These are phyloP conservation scores for Lordiphosa fenestrarum DNA, from an alignment of 2,888 invertebrate species.

Conservation along the genomic window DNA sequence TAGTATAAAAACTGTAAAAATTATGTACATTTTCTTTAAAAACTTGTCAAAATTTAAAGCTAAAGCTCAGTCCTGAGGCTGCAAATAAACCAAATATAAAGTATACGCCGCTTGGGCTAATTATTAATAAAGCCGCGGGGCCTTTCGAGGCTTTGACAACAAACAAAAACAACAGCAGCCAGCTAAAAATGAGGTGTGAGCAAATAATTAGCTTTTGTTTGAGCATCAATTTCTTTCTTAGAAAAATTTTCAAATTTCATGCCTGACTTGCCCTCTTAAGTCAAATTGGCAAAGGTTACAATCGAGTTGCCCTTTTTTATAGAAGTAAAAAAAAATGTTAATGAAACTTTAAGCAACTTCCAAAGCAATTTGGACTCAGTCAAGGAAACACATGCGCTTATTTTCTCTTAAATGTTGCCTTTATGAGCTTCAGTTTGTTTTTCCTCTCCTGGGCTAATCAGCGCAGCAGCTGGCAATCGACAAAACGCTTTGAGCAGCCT, in stretches of 20 bases:
- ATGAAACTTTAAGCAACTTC: slow-evolving; percentile 7
- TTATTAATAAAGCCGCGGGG: slow-evolving; percentile 6
- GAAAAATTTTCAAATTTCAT: slow-evolving; percentile 4
- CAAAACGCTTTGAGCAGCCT: slow-evolving; percentile 43
- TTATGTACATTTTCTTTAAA: too few relatives aligned
- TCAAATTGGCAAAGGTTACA: slow-evolving; percentile 8
- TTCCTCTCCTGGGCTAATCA: slow-evolving; percentile 24
- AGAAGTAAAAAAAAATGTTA: slow-evolving; percentile 2
- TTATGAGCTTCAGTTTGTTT: too few relatives aligned
- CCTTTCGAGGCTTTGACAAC: slow-evolving; percentile 1
- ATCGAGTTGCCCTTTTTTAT: slow-evolving; percentile 2
- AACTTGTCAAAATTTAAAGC: too few relatives aligned
- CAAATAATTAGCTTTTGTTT: slow-evolving; percentile 11
- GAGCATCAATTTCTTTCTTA: slow-evolving; percentile 4
- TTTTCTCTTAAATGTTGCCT: not conserved
- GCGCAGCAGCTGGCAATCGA: slow-evolving; percentile 26
- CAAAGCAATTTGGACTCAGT: not conserved
- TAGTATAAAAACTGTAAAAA: too few relatives aligned
- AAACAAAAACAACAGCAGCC: not conserved
- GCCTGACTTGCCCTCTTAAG: slow-evolving; percentile 4
- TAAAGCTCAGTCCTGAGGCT: too few relatives aligned
- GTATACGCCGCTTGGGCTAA: slow-evolving; percentile 6
- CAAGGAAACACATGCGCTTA: slow-evolving; percentile 7
- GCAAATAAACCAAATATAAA: not conserved
- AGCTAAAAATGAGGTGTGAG: slow-evolving; percentile 5